phyloP scores from a whole-genome alignment of 2,888 invertebrate species.

The Thysanoteuthis rhombus region DNA sequence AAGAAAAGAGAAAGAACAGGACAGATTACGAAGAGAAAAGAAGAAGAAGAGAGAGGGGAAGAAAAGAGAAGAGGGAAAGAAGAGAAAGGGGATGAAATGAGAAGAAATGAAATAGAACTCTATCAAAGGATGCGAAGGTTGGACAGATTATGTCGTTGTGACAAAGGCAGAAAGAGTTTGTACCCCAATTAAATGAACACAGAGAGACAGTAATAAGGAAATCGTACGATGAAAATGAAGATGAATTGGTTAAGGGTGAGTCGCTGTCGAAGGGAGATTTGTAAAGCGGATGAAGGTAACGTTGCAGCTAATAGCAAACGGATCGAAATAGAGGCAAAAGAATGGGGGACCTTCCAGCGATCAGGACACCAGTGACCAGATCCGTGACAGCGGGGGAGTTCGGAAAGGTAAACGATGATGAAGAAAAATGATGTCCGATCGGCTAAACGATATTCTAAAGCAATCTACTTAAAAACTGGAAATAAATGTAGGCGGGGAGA shows the following conservation, averaged over 20 bases:
- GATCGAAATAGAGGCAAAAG: not conserved
- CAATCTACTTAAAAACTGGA: no score
- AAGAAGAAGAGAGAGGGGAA: no score
- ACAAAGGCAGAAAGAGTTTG: not conserved
- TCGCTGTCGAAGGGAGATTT: not conserved
- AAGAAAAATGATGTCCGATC: not conserved
- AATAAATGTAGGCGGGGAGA: no score
- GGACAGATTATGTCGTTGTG: not conserved
- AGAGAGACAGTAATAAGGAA: conserved; percentile 12
- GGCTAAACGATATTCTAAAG: not conserved
- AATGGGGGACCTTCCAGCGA: not conserved
- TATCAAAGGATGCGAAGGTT: not conserved
- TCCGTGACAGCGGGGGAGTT: not conserved
- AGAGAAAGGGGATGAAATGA: no score
- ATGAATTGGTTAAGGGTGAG: not conserved
- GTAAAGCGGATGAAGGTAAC: not conserved
- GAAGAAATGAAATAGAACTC: no score
- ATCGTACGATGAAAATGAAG: not conserved
- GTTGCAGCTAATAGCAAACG: not conserved
- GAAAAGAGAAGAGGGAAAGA: no score
- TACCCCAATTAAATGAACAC: not conserved
- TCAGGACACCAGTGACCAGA: not conserved
- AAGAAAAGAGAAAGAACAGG: no score
- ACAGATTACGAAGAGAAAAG: no score
- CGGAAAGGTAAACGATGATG: not conserved